Conservation (phyloP, 2,113 vertebrate species). For the Himantopus leucocephalus region DNA sequence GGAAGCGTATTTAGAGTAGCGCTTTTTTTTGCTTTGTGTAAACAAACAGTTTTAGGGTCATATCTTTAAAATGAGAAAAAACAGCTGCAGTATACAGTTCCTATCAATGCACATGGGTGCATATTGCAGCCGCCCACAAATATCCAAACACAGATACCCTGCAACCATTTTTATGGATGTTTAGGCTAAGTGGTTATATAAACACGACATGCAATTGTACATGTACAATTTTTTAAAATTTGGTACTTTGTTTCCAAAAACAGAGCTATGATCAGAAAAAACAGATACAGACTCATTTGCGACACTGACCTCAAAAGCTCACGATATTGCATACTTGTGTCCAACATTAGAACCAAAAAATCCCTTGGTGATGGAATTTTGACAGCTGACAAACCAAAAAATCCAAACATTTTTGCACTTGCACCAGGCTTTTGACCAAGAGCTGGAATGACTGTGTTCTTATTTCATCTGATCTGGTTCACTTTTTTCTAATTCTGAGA, state of each 20-base stretch:
- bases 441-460: background rate
- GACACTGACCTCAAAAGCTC: background rate
- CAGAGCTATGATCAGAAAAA: background rate
- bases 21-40: background rate
- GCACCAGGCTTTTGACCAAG: background rate
- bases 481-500: background rate
- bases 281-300: background rate
- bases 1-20: background rate
- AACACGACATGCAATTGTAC: background rate
- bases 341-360: background rate
- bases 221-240: background rate
- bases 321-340: background rate
- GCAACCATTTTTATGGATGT: background rate
- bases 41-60: background rate
- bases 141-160: background rate
- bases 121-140: background rate
- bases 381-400: background rate
- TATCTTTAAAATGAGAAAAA: background rate
- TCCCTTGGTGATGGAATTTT: background rate
- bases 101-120: background rate
- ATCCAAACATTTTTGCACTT: background rate
- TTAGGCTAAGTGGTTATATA: background rate
- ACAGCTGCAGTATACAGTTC: background rate
- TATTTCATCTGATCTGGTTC: background rate
- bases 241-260: background rate